Evolutionary conservation across 2,113 vertebrate genomes (phyloP), one percentile per base, ranked within the genome.

Genomic region (Rhinoderma darwinii): DNA sequence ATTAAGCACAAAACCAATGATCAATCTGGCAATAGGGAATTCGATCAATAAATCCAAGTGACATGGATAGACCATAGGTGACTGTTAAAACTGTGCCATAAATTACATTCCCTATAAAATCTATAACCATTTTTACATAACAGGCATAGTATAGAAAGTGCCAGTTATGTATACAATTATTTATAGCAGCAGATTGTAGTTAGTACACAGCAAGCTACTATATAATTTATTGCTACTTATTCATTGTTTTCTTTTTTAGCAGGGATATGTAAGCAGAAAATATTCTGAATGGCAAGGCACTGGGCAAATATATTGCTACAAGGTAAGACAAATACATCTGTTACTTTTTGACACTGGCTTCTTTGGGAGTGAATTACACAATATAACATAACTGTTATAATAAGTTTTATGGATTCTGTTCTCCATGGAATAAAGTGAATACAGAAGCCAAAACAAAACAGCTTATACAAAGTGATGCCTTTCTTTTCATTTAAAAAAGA

Each of bases 241-340:
- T 80, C 51, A 59, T 59, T 80, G 51, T 80, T 56, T 79, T 37
- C 11, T 56, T 37, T 79, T 59, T 80, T 41, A 59, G 30, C 5
- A 80, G 30, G 32, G 54, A 80, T 80, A 80, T 80, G 35, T 80
- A 80, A 80, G 77, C 77, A 80, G 51, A 80, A 80, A 78, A 17
- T 5, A 39, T 59, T 59, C 47, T 51, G 59, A 80, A 80, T 80
- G 35, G 77, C 50, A 59, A 80, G 37, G 54, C 51, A 59, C 22
- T 9, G 77, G 51, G 77, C 77, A 59, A 41, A 80, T 80, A 59
- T 59, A 80, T 80, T 59, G 51, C 51, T 80, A 80, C 77, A 80
- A 80, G 77, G 51, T 80, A 80, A 80, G 51, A 80, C 77, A 80
- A 80, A 51, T 80, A 59, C 77, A 80, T 80, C 77, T 80, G 77